phyloP scores from a whole-genome alignment of 2,113 vertebrate species.

The Dendropsophus ebraccatus region DNA sequence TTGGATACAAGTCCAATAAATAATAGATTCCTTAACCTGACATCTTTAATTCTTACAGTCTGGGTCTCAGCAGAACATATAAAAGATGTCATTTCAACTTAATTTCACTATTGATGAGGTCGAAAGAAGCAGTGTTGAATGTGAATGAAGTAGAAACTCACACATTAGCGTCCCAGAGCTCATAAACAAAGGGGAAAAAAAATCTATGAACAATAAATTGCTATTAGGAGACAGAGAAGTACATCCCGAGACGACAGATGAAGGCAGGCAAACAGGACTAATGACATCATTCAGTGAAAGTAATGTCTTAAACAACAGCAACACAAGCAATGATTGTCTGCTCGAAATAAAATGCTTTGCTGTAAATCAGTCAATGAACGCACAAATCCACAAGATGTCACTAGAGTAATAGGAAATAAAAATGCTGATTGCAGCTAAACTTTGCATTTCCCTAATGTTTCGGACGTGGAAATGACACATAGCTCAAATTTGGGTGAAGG shows the following conservation, averaged over 20 bases:
- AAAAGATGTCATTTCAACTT: constrained; percentile 74
- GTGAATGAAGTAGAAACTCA: constrained; percentile 22
- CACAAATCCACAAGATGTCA: constrained; percentile 64
- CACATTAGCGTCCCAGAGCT: constrained; percentile 22
- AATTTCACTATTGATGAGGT: constrained; percentile 70
- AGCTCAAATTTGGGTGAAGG: neutral
- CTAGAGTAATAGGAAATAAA: constrained; percentile 68
- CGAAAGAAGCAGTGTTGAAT: constrained; percentile 39
- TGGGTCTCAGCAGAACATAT: neutral
- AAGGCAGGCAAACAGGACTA: neutral
- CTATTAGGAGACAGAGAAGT: neutral
- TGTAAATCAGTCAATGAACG: constrained; percentile 70
- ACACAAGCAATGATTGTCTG: neutral
- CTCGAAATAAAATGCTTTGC: neutral
- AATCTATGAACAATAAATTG: constrained; percentile 5
- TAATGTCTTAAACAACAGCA: rapidly evolving
- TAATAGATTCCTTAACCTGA: neutral
- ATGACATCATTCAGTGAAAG: neutral
- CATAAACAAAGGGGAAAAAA: constrained; percentile 54
- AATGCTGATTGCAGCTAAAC: constrained; percentile 57
- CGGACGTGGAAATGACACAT: neutral
- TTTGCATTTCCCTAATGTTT: constrained; percentile 20
- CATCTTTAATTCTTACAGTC: neutral
- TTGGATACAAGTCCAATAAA: neutral
- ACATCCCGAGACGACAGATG: neutral